Conservation (phyloP, 2,113 vertebrate genomes). For the Thryonomys swinderianus region DNA sequence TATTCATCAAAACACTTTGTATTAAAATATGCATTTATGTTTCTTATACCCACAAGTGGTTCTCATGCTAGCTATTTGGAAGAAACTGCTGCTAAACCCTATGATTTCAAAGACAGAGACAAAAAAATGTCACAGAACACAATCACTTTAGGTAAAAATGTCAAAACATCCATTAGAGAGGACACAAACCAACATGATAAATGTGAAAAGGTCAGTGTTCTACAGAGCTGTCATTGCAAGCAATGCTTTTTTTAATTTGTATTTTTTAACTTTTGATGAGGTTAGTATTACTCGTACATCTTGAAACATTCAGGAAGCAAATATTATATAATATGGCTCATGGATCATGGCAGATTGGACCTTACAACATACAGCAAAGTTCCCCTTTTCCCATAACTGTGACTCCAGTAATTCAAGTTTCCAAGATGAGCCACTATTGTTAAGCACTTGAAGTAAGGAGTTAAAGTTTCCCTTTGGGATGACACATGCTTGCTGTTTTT, state of each 20-base stretch:
- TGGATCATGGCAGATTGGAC: background rate
- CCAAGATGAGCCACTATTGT: conserved; percentile 7
- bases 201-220: conserved; percentile 67
- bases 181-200: conserved; percentile 5
- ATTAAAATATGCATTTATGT: background rate
- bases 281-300: conserved; percentile 29
- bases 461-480: conserved; percentile 30
- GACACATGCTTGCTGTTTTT: background rate
- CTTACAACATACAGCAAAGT: background rate
- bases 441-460: conserved; percentile 8
- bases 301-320: conserved; percentile 23
- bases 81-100: conserved; percentile 16
- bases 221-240: conserved; percentile 39
- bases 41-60: conserved; percentile 36
- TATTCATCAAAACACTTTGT: background rate
- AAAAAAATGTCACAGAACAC: conserved; percentile 69
- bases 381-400: background rate
- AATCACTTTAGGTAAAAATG: conserved; percentile 66
- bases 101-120: conserved; percentile 58
- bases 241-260: background rate
- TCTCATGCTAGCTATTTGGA: conserved; percentile 24
- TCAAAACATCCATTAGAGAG: conserved; percentile 65
- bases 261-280: conserved; percentile 55
- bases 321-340: background rate
- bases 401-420: background rate